Conservation (phyloP, 2,797 vertebrate species). For the Acanthurus lineatus region DNA sequence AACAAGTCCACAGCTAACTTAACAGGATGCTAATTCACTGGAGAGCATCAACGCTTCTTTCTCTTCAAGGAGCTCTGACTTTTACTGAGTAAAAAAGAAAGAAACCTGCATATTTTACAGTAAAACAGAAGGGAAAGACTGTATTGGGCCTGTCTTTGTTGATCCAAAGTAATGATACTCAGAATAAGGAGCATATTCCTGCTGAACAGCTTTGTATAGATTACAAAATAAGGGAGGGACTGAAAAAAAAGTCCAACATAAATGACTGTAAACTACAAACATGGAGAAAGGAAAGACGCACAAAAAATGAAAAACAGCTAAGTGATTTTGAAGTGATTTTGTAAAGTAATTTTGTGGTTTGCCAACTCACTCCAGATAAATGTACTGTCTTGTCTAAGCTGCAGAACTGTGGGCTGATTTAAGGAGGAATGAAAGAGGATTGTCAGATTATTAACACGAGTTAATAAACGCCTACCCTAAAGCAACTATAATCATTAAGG, state of each 20-base stretch:
- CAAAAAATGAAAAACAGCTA: slow-evolving; percentile 32
- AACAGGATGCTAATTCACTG: slow-evolving; percentile 70
- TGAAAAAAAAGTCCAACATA: slow-evolving; percentile 22
- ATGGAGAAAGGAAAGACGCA: slow-evolving; percentile 17
- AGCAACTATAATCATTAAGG: slow-evolving; percentile 67
- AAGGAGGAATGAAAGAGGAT: slow-evolving; percentile 61
- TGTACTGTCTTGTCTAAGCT: slow-evolving; percentile 31
- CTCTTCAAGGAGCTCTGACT: slow-evolving; percentile 60
- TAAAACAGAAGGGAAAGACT: slow-evolving; percentile 17
- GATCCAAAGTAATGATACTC: background rate
- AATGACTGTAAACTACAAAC: slow-evolving; percentile 33
- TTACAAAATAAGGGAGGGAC: slow-evolving; percentile 33
- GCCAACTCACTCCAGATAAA: slow-evolving; percentile 40
- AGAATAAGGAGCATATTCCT: background rate
- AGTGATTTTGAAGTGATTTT: background rate
- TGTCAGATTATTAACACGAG: slow-evolving; percentile 72
- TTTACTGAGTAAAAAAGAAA: slow-evolving; percentile 35
- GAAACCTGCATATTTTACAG: slow-evolving; percentile 52
- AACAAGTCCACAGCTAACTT: slow-evolving; percentile 51
- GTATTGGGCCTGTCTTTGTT: slow-evolving; percentile 15
- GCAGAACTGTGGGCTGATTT: slow-evolving; percentile 60
- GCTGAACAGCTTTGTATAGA: slow-evolving; percentile 24
- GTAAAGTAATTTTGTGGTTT: slow-evolving; percentile 14
- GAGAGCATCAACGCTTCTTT: slow-evolving; percentile 63
- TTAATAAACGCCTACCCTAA: slow-evolving; percentile 65